These are phyloP conservation scores for Bombus breviceps DNA, from an alignment of 1,140 invertebrate species.

Conservation along the genomic window DNA sequence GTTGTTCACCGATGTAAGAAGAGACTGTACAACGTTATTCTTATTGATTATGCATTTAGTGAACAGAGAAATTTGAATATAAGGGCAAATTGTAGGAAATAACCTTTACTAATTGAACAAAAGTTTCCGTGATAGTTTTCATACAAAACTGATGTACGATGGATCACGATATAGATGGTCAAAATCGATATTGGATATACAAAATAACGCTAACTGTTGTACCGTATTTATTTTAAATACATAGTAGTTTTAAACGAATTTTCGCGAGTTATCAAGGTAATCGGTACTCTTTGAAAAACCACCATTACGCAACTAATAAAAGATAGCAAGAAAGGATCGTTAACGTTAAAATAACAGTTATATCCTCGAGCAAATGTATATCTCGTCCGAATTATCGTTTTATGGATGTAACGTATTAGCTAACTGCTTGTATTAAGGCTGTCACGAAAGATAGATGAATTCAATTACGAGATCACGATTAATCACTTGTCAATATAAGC, in stretches of 20 bases:
- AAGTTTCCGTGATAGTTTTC: neutral
- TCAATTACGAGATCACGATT: neutral
- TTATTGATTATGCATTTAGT: neutral
- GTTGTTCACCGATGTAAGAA: neutral
- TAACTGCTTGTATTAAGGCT: constrained; percentile 4
- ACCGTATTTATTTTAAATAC: neutral
- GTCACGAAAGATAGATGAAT: neutral
- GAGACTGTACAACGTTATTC: neutral
- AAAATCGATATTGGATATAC: neutral
- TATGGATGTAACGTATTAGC: constrained; percentile 1
- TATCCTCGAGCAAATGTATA: neutral
- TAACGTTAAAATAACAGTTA: neutral
- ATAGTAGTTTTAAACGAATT: neutral
- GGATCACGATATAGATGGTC: neutral
- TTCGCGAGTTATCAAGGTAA: neutral
- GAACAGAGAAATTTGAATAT: neutral
- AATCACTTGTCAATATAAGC: neutral
- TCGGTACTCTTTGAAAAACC: constrained; percentile 22
- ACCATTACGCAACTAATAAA: neutral
- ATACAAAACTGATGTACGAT: neutral
- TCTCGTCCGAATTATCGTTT: constrained; percentile 25
- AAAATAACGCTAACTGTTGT: too few relatives aligned
- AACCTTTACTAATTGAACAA: neutral
- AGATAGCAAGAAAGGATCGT: neutral
- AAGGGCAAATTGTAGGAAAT: neutral